Evolutionary conservation across 2,888 invertebrate species (phyloP).

Genomic region (Philaethria dido): DNA sequence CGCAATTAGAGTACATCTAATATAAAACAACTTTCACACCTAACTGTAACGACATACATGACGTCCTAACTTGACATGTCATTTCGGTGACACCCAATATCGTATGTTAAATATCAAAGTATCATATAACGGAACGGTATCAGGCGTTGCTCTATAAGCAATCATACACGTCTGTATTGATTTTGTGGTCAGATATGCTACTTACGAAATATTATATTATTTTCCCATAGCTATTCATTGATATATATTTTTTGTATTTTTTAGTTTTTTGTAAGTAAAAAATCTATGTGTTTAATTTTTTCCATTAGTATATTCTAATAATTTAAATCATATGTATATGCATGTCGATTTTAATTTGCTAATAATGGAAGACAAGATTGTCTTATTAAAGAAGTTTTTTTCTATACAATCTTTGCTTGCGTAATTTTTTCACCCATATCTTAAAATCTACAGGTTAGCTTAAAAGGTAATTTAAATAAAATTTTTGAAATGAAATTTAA

Average conservation of each 20-base stretch:
- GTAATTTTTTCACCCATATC: no score
- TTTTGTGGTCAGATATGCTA: conserved; percentile 60
- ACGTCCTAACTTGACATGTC: conserved; percentile 44
- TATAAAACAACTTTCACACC: conserved; percentile 34
- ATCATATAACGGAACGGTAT: conserved; percentile 51
- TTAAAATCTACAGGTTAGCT: no score
- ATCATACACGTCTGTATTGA: conserved; percentile 51
- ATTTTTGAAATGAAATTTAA: no score
- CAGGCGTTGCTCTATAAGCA: conserved; percentile 55
- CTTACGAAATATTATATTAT: conserved; percentile 44
- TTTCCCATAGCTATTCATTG: conserved; percentile 15
- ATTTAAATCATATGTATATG: neutral
- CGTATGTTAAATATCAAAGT: conserved; percentile 52
- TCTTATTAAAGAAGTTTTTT: no score
- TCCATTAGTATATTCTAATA: no score
- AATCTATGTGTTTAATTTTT: neutral
- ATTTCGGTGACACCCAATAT: conserved; percentile 46
- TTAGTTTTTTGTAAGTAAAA: neutral
- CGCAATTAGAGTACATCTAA: conserved; percentile 17
- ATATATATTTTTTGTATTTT: neutral
- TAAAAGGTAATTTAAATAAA: no score
- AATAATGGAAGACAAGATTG: no score
- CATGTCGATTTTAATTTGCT: no score
- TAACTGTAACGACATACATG: conserved; percentile 40
- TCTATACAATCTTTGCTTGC: no score